Base-by-base conservation (phyloP, 1,140 invertebrate species). In the Vollenhovia emeryi region DNA sequence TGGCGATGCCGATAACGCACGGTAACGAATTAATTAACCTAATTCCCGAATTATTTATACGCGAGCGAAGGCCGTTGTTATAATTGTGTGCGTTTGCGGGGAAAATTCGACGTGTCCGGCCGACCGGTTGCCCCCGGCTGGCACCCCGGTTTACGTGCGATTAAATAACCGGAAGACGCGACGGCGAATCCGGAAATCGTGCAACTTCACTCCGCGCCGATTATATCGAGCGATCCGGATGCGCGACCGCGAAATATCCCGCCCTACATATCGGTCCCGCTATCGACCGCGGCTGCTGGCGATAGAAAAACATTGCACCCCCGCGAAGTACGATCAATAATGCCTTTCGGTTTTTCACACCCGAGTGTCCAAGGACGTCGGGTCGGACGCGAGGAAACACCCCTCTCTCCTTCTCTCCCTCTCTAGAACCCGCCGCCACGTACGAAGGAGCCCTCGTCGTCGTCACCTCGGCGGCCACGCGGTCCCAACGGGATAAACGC, bases 331-430 rank as follows among this genome's bases (percentile, higher is more conserved):
- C 18, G 75, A 89, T 89, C 87, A 82, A 89, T 89, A 89, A 62
- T 27, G 62, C 36, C 87, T 83, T 88, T 88, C 69, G 78, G 87
- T 88, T 88, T 88, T 84, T 88, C 84, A 80, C 69, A 59, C 40
- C 43, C 60, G 11, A 33, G 40, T n/a, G n/a, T 76, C 40, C 66
- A 75, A 66, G 75, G 83, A 30, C 30, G 68, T 21, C 66, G 48
- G 1, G 48, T 69, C 64, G 18, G 24, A 15, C 18, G 48, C 24
- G 50, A 40, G 75, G 36, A 33, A 57, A 57, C 78, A 71, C 66
- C 36, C 48, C n/a, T n/a, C n/a, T n/a, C n/a, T n/a, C n/a, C n/a
- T n/a, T n/a, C n/a, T n/a, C n/a, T n/a, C n/a, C 36, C 55, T 15
- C 15, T 60, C 36, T 13, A 66, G 13, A 43, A 18, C 13, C 5